Base-by-base conservation (phyloP, 2,888 invertebrate genomes). In the Orthonychiurus folsomi region DNA sequence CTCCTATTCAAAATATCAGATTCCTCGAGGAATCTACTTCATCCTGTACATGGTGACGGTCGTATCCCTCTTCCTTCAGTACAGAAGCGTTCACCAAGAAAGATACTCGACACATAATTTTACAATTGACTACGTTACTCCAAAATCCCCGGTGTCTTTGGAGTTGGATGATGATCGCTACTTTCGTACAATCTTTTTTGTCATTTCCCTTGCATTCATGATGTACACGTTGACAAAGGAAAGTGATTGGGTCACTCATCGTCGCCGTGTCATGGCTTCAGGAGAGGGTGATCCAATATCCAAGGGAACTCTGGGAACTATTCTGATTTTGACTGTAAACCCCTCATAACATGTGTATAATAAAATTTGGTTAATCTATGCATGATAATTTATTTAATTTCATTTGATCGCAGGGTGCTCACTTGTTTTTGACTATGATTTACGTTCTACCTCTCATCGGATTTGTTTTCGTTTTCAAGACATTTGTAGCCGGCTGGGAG, bases 211-310 rank as follows among this genome's bases (percentile, higher is more conserved):
- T 23, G 21, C 23, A 9, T 55, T 5, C 18, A 55, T 55, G 55
- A 23, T 5, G 5, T 55, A 55, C 24, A 18, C 12, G 5, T 23
- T 24, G 55, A 55, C 21, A 12, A 55, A 55, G 18, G 55, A 55
- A 25, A 55, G 24, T 24, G 55, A 55, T 24, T 55, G 55, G 55
- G 12, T 55, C 55, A 55, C 23, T 9, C 55, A 55, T 24, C 21
- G 55, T 20, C 55, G 24, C 3, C 5, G 15, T 3, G 25, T 24
- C 55, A 55, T 55, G 55, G 55, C 20, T 12, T 3, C 24, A 12
- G 55, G 55, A 18, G 24, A 55, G 18, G 21, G 3, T 23, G 55
- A 55, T 55, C 55, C 55, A 55, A 24, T 55, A 25, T 9, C 3
- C 15, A 20, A 24, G 15, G 55, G 55, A 12, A 24, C 24, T 3